Conservation (phyloP, 1,140 invertebrate genomes). For the Ylistrum balloti region DNA sequence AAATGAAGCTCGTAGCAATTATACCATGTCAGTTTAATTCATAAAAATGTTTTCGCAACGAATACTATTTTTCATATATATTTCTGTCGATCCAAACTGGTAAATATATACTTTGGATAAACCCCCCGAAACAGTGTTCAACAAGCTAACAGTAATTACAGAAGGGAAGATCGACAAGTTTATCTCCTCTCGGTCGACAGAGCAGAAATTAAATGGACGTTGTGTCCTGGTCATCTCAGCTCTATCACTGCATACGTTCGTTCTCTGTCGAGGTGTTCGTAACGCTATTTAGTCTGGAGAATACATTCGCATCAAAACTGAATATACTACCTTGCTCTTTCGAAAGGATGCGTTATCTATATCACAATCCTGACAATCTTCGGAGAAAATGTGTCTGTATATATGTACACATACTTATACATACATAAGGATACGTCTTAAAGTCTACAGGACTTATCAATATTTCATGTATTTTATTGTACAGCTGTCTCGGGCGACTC, state of each 20-base stretch:
- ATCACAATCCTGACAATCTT: background rate
- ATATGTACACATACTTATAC: background rate
- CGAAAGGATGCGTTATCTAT: background rate
- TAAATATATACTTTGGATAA: no score
- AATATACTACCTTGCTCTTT: background rate
- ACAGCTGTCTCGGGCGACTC: background rate
- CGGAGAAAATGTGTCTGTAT: background rate
- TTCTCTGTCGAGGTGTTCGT: background rate
- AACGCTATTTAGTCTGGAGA: background rate
- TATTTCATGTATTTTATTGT: background rate
- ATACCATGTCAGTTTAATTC: no score
- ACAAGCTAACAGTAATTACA: background rate
- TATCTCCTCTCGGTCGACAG: conserved; percentile 4
- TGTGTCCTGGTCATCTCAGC: background rate
- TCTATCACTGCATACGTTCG: background rate
- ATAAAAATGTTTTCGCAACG: no score
- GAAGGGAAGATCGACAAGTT: background rate
- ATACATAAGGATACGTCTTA: conserved; percentile 8
- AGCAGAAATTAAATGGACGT: conserved; percentile 10
- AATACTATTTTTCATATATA: no score
- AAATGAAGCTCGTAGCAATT: no score
- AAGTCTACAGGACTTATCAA: conserved; percentile 2
- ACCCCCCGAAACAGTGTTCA: no score
- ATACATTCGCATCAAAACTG: background rate
- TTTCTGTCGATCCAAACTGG: no score